Percentiles rank a stretch among this genome's conserved stretches.
Evolutionary conservation across 2,797 vertebrate genomes (phyloP).

Genomic region (Scyliorhinus canicula): DNA sequence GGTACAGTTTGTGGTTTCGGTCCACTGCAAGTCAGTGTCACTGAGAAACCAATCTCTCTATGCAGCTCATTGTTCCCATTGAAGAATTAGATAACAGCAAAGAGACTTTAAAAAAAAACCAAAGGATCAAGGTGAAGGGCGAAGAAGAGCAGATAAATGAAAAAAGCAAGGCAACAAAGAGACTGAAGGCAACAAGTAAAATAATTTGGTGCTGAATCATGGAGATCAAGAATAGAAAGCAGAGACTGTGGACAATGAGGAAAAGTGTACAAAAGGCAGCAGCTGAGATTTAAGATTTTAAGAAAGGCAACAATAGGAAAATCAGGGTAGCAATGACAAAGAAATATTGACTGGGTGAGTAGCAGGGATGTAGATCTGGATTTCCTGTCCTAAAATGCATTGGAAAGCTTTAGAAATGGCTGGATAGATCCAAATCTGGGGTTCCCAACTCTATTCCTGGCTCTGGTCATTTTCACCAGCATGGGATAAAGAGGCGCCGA

Average conservation of each 20-base stretch:
- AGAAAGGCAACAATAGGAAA: background rate
- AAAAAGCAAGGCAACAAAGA: background rate
- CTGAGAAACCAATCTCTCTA: background rate
- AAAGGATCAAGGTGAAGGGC: background rate
- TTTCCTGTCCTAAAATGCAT: background rate
- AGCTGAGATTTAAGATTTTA: background rate
- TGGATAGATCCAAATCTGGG: too few relatives aligned
- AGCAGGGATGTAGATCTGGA: background rate
- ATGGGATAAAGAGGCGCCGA: too few relatives aligned
- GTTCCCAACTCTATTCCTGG: too few relatives aligned
- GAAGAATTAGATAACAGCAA: background rate
- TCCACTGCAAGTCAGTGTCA: background rate
- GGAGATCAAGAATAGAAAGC: background rate
- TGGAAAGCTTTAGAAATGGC: background rate
- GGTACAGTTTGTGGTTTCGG: background rate
- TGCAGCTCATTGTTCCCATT: background rate
- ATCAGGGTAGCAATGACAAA: too few relatives aligned
- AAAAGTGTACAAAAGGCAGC: background rate
- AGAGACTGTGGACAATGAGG: background rate
- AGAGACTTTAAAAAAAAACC: background rate
- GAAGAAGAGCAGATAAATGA: background rate
- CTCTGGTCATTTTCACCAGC: too few relatives aligned
- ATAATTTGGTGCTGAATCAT: background rate
- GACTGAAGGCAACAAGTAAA: background rate
- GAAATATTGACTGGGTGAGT: background rate